Base-by-base conservation (phyloP, 1,140 invertebrate genomes). In the Drosophila fuyamai region DNA sequence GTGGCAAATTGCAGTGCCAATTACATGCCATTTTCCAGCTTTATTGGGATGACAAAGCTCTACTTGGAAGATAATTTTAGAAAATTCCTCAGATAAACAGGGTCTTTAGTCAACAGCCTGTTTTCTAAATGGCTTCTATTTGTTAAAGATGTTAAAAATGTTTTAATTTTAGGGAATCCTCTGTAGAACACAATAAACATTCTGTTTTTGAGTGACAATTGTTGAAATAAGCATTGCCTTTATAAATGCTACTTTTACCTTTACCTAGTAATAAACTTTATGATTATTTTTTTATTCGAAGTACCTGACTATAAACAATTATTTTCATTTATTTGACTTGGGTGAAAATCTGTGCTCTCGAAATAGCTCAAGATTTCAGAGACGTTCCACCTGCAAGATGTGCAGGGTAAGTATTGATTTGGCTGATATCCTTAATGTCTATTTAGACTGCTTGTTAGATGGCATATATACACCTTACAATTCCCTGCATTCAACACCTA, bases 1-100 rank as follows among this genome's bases (percentile, higher is more conserved):
- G 44, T 63, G 67, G 58, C 71, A 46, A 65, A 80, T 58, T 58
- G 48, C 27, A 61, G 10, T 72, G 81, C 61, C 81, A 84, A 80
- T 84, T 83, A 82, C 50, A 50, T 50, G 35, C 27, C 56, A 57
- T 53, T 5, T n/a, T 29, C n/a, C 27, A 23, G 16, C 9, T 36
- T 48, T 14, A 38, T n/a, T 13, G 7, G 43, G 14, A 35, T 32
- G 29, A 35, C 4, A 58, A 23, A 5, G 48, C 48, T 51, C 8
- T 2, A 18, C 5, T 53, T 18, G 1, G 9, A 7, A 18, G 32
- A 4, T 13, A 35, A 36, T 48, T 48, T 29, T 13, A 4, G 18
- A 27, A 2, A n/a, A n/a, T 29, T 29, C 12, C 10, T 14, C 6
- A 8, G 46, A 2, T 27, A n/a, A 29, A 9, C 5, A n/a, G 38